A percentile compares a stretch with the other conserved stretches of the same genome.
Evolutionary conservation across 2,797 vertebrate genomes (phyloP).

Genomic region (Garrulus glandarius): DNA sequence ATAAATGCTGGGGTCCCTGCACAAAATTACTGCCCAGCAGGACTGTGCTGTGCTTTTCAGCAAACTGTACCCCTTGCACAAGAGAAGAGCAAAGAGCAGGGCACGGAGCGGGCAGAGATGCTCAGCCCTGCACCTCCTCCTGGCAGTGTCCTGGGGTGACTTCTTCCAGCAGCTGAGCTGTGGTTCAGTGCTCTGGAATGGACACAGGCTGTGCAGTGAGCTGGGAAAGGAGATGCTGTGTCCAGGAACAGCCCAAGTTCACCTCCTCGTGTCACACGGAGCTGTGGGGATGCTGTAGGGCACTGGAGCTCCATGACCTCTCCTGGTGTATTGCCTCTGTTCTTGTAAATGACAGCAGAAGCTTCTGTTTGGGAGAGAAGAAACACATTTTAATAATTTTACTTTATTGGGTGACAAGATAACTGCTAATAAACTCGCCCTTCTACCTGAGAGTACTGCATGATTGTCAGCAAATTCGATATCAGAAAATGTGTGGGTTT

Average conservation of each 20-base stretch:
- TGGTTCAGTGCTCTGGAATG: not conserved
- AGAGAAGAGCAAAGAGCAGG: not conserved
- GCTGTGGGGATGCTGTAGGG: not conserved
- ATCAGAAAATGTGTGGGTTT: not conserved
- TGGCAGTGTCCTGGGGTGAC: not conserved
- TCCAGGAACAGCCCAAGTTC: rapidly evolving
- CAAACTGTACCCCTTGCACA: not conserved
- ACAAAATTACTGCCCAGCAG: not conserved
- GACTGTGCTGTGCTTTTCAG: not conserved
- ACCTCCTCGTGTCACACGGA: rapidly evolving
- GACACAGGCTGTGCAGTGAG: not conserved
- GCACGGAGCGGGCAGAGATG: not conserved
- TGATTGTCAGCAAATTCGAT: not conserved
- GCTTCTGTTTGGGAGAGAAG: not conserved
- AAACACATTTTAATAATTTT: not conserved
- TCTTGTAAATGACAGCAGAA: not conserved
- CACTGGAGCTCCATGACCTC: not conserved
- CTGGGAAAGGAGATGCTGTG: not conserved
- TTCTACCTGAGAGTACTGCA: not conserved
- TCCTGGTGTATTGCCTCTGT: not conserved
- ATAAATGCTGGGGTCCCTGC: not conserved
- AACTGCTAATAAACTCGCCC: not conserved
- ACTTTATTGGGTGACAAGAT: not conserved
- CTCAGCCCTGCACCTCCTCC: constrained; percentile 9
- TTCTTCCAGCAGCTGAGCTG: not conserved